These are phyloP conservation scores for Limosa lapponica DNA, from an alignment of 2,797 vertebrate genomes.

Conservation along the genomic window DNA sequence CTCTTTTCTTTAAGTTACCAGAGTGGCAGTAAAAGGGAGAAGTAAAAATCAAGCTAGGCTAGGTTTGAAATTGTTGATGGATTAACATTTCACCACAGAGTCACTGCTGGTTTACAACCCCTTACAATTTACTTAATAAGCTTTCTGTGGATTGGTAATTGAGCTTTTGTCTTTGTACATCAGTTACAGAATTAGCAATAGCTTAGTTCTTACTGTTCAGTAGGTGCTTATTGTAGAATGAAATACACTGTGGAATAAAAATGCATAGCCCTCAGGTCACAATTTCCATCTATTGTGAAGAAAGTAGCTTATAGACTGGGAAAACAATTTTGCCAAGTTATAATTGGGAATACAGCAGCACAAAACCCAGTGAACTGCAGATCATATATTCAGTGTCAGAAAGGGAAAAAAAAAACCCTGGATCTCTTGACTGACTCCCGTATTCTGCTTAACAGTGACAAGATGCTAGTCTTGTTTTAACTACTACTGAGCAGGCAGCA, in stretches of 20 bases:
- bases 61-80: background rate
- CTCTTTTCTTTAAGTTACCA: background rate
- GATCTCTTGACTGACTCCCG: background rate
- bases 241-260: background rate
- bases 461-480: slow-evolving; percentile 27
- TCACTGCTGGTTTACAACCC: background rate
- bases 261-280: background rate
- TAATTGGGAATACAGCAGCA: background rate
- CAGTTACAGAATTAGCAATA: background rate
- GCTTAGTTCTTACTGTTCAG: background rate
- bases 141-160: background rate
- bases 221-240: background rate
- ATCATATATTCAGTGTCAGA: background rate
- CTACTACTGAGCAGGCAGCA: background rate
- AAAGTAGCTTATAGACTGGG: background rate
- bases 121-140: background rate
- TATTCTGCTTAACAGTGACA: background rate
- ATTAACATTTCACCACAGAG: background rate
- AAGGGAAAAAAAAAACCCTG: background rate
- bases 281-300: background rate
- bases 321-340: background rate
- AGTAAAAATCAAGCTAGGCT: background rate
- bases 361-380: background rate
- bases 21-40: background rate
- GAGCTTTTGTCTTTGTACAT: background rate